Evolutionary conservation across 2,888 invertebrate genomes (phyloP), one percentile per base, ranked within the genome.

Genomic region (Drosophila vallismaia): DNA sequence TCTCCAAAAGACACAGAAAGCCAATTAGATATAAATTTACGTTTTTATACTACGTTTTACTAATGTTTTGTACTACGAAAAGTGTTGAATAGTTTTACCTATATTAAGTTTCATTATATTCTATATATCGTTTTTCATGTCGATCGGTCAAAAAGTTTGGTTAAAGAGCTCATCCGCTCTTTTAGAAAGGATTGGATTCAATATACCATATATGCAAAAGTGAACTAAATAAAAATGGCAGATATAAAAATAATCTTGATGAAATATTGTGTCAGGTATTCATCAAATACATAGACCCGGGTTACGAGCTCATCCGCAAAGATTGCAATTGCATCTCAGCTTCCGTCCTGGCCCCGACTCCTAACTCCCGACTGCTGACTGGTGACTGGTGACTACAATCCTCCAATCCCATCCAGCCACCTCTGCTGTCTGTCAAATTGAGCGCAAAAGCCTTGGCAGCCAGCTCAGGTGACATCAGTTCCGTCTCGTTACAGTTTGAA

Each of bases 401-500:
- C 44, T 44, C 45, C 12, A 42, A 12, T 14, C 57, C 40, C 40
- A 19, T 42, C 40, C 12, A 26, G 19, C 44, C 64, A 53, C 55
- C 64, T 53, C 62, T 59, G 83, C 57, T 64, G 64, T 38, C 83
- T 76, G 82, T 75, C 77, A 82, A 82, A 82, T 82, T 82, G 88
- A 87, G 86, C 88, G 88, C 66, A 83, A 87, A 87, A 87, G 75
- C 77, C 77, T 67, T 55, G 77, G 77, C 86, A 86, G 67, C 46
- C 73, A 62, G 68, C 64, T 79, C 83, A 82, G 88, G 80, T 87
- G 86, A 62, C 88, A 87, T 87, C 86, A 86, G 81, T 84, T 84
- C 82, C 81, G 85, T 63, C 79, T 81, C 85, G 81, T 81, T 86
- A 86, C 82, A 86, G 86, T 85, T 85, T 82, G 88, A 87, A 87